Base-by-base conservation (phyloP, 2,113 vertebrate genomes). In the Corapipo altera region DNA sequence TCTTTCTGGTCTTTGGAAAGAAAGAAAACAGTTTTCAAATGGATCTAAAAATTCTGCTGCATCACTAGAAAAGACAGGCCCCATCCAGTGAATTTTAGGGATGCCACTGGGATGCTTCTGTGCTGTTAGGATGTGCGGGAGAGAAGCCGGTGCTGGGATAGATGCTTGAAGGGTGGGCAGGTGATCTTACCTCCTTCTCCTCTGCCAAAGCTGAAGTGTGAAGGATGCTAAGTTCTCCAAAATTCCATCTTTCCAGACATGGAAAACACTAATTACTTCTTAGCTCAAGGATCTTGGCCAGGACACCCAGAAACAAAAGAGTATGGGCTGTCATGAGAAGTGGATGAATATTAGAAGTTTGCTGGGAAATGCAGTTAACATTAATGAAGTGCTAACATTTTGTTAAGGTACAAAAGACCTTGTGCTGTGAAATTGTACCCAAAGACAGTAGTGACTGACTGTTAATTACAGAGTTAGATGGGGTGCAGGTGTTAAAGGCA, bases 61-160 rank as follows among this genome's bases (percentile, higher is more conserved):
- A n/a, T 55, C 28, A n/a, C 22, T 46, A 20, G 57, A 54, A 59
- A 79, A 86, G 21, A 18, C 7, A n/a, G 46, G 11, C 18, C 9
- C 5, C 13, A 32, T n/a, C 13, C 55, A 49, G 32, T 35, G 46
- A 62, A 49, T 85, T 90, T 74, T 66, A 52, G 27, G 35, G 28
- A 30, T 87, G 54, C 11, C 32, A 22, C 48, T 52, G 14, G 24
- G 39, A 11, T 75, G 30, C 33, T 51, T 14, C 33, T 4, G 0
- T 51, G 49, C 33, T 15, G 2, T 62, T 74, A 58, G 48, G 44
- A 67, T 46, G 57, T 0, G 0, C 18, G 26, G 37, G 22, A 24
- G 4, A 22, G 86, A 48, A 78, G 39, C 21, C 1, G 49, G 12
- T 41, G 20, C 15, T 81, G 43, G 46, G 6, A 18, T 7, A 27